These are phyloP conservation scores for Amphiura filiformis DNA, from an alignment of 35 echinoderm and acorn worm species.

Conservation along the genomic window DNA sequence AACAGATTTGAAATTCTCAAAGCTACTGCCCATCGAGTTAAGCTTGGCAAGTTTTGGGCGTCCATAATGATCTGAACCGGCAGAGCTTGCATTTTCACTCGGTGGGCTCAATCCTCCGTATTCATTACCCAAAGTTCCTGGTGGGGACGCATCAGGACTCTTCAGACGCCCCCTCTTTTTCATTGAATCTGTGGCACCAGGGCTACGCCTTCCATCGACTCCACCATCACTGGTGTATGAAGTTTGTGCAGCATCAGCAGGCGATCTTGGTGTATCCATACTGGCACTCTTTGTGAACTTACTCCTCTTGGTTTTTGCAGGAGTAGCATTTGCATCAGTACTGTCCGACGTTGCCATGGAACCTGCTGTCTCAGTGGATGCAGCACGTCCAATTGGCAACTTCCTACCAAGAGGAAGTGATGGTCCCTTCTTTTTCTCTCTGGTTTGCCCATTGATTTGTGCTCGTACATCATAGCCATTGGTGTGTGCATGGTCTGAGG, in stretches of 20 bases:
- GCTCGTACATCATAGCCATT: conserved; percentile 66
- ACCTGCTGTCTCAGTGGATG: conserved; percentile 54
- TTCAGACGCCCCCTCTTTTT: conserved; percentile 45
- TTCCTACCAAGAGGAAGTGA: conserved; percentile 70
- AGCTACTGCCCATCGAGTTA: conserved; percentile 83
- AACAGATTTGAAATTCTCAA: conserved; percentile 87
- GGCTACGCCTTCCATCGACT: conserved; percentile 66
- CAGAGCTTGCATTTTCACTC: conserved; percentile 62
- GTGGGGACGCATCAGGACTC: conserved; percentile 63
- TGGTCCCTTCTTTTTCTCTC: conserved; percentile 76
- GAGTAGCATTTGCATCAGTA: conserved; percentile 21
- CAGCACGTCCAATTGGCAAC: conserved; percentile 59
- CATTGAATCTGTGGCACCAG: conserved; percentile 40
- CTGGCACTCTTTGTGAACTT: conserved; percentile 92
- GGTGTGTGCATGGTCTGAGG: conserved; percentile 41
- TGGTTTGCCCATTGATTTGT: conserved; percentile 13
- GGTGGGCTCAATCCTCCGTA: conserved; percentile 51
- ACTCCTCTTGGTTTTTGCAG: conserved; percentile 75
- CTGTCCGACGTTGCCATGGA: conserved; percentile 41
- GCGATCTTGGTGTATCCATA: conserved; percentile 65
- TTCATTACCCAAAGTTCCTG: conserved; percentile 35
- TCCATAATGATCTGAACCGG: conserved; percentile 40
- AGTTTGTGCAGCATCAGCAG: conserved; percentile 24
- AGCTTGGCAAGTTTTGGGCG: conserved; percentile 64
- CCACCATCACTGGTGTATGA: conserved; percentile 20